Evolutionary conservation across 2,113 vertebrate genomes (phyloP), one percentile per base, ranked within the genome.

Genomic region (Syngnathus scovelli): DNA sequence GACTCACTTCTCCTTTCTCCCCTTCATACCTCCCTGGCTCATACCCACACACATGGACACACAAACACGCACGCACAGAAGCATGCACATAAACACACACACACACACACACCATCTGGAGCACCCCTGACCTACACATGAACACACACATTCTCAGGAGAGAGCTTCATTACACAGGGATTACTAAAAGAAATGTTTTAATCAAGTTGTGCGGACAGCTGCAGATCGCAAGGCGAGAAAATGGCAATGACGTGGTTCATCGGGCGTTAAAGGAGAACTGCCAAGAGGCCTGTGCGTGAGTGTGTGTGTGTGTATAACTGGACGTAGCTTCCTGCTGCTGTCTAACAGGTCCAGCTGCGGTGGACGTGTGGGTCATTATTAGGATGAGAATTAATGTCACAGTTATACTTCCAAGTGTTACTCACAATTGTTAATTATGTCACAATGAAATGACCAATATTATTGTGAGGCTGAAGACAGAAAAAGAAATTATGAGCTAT

Each of bases 181-280:
- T 88, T 86, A 89, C 85, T 72, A 85, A 81, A 85, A 86, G 80
- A 89, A 86, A 89, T 84, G 83, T 89, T 87, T 90, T 90, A 89
- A 91, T 89, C 85, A 87, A 88, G 72, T 84, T 84, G 85, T 79
- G 83, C 79, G 76, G 88, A 90, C 88, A 90, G 89, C 87, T 90
- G 88, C 80, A 81, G 81, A 81, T 76, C 68, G 80, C 80, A 71
- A 85, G 82, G 85, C 85, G 81, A 88, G 84, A 90, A 87, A 86
- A 86, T 83, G 84, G 80, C 84, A 87, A 88, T 88, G 87, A 88
- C 83, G 85, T 87, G 84, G 86, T 88, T 83, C 78, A 84, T 87
- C 86, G 78, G 81, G 77, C 79, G 72, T 82, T 84, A 82, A 88
- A 88, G 85, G 80, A 87, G 86, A 85, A 88, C 71, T 78, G 86